Conservation (phyloP, 2,797 vertebrate species). For the Denticeps clupeoides region DNA sequence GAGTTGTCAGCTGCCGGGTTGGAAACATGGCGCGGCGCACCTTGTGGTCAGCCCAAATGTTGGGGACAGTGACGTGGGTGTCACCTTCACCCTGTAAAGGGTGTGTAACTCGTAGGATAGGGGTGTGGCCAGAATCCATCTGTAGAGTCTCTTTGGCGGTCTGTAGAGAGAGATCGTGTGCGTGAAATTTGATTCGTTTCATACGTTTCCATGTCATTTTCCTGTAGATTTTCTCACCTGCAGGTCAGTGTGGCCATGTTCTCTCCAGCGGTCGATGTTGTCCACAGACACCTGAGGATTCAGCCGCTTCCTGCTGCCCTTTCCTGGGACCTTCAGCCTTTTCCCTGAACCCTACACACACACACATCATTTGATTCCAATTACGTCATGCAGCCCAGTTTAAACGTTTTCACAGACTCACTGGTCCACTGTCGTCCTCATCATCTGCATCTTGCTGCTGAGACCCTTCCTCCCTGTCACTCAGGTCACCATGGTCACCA, state of each 20-base stretch:
- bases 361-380: no score
- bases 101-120: constrained; percentile 44
- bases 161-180: constrained; percentile 50
- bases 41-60: constrained; percentile 88
- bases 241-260: constrained; percentile 59
- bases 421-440: constrained; percentile 72
- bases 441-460: constrained; percentile 75
- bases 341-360: constrained; percentile 51
- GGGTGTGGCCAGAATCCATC: constrained; percentile 62
- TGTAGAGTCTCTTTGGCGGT: constrained; percentile 70
- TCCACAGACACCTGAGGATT: constrained; percentile 74
- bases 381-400: no score
- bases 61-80: constrained; percentile 52
- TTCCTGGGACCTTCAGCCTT: constrained; percentile 67
- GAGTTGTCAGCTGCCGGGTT: constrained; percentile 68
- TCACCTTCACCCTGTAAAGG: constrained; percentile 58
- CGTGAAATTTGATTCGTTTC: no score
- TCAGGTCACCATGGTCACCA: constrained; percentile 61
- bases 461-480: constrained; percentile 58
- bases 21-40: constrained; percentile 85
- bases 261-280: constrained; percentile 69
- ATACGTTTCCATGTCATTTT: no score
- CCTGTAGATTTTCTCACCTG: no score
- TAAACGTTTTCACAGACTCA: no score
- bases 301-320: constrained; percentile 74